Evolutionary conservation across 2,888 invertebrate species (phyloP).

Genomic region (Cephonodes hylas): DNA sequence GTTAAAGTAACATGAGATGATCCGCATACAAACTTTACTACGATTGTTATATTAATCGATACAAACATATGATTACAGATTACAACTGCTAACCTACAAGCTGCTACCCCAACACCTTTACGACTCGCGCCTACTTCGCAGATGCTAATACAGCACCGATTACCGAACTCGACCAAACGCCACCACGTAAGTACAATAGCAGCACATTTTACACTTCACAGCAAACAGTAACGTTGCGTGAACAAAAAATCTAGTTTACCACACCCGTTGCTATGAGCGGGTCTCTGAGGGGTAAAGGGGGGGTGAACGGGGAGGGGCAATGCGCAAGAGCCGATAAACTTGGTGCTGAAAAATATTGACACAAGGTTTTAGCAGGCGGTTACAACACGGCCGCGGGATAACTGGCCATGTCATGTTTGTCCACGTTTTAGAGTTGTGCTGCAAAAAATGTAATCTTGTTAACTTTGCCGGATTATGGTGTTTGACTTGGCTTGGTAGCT

Average conservation of each 20-base stretch:
- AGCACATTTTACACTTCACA: neutral
- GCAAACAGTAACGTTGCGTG: neutral
- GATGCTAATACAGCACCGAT: neutral
- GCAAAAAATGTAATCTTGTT: conserved; percentile 4
- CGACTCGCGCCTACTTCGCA: too few relatives aligned
- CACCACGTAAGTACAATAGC: neutral
- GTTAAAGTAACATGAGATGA: too few relatives aligned
- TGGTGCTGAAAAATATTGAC: conserved; percentile 22
- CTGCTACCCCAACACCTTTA: too few relatives aligned
- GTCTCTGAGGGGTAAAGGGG: neutral
- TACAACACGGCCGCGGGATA: neutral
- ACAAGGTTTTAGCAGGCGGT: conserved; percentile 15
- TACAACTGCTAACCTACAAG: too few relatives aligned
- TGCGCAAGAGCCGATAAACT: conserved; percentile 19
- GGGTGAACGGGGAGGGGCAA: neutral
- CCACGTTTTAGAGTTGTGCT: neutral
- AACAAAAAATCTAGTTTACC: neutral
- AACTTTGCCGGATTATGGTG: neutral
- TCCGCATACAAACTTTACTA: too few relatives aligned
- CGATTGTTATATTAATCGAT: too few relatives aligned
- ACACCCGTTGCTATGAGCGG: neutral
- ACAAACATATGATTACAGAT: too few relatives aligned
- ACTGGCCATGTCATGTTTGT: neutral
- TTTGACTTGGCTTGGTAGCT: neutral
- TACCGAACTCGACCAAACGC: neutral